Evolutionary conservation across 2,888 invertebrate genomes (phyloP), one percentile per base, ranked within the genome.

Genomic region (Sepioteuthis lessoniana): DNA sequence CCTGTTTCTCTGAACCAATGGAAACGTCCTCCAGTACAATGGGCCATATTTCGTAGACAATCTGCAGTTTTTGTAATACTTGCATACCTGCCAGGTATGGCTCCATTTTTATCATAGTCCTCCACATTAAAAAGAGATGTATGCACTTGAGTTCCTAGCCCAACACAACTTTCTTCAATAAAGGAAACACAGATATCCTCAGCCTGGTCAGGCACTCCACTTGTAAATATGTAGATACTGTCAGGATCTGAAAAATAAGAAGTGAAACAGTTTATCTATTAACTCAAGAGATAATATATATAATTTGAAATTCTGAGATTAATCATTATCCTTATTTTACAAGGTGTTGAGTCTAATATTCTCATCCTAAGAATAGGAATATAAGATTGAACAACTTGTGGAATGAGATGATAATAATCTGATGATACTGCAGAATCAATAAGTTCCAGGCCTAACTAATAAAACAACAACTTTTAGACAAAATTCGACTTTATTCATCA

Each of bases 1-100:
- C 97, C 97, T 95, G 97, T 97, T 95, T 97, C 97, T 94, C 97
- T 95, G 94, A 97, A 97, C 97, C 97, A 97, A 95, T 97, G 97
- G 94, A 97, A 97, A 93, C 97, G 95, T n/a, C 97, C 97, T 19
- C 95, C 96, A 93, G 96, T 96, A 93, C 96, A 96, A 95, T 97
- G 97, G 19, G 97, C 97, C 96, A 97, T 95, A 93, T 96, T 96
- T 35, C 97, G 94, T 92, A 97, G 95, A 94, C 96, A 96, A 94
- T 97, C 97, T 0, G 97, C 97, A 19, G 97, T 97, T 91, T 96
- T 95, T 8, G 97, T 97, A 95, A 97, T 97, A 96, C 97, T 97
- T 94, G 97, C 97, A 94, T 97, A 97, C 94, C 97, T 96, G 93
- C 97, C 96, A 47, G 97, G 97, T 35, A 97, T 97, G 91, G 97